Percentiles rank a stretch among this genome's conserved stretches.
phyloP scores from a whole-genome alignment of 2,797 vertebrate species.

The Antennarius maculatus region DNA sequence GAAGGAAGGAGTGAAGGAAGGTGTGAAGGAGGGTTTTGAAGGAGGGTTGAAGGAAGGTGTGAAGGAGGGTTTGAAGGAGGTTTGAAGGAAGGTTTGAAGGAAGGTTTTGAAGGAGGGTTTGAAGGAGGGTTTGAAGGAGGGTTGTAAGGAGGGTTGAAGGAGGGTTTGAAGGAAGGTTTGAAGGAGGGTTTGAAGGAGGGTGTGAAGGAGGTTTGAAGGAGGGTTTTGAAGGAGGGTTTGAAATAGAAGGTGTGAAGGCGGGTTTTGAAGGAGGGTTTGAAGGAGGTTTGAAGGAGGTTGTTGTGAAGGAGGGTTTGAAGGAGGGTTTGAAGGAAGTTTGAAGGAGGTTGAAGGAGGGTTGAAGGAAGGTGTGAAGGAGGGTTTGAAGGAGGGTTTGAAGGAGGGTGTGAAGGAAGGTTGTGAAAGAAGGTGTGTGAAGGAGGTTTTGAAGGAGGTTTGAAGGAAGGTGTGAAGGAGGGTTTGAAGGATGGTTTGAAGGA shows the following conservation, averaged over 20 bases:
- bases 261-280: conserved; percentile 38
- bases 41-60: conserved; percentile 78
- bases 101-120: conserved; percentile 65
- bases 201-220: conserved; percentile 75
- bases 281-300: too few relatives aligned
- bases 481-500: too few relatives aligned
- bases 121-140: conserved; percentile 71
- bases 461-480: conserved; percentile 69
- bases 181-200: conserved; percentile 39
- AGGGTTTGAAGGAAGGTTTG: conserved; percentile 68
- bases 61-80: conserved; percentile 40
- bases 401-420: conserved; percentile 67
- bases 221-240: conserved; percentile 30
- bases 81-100: too few relatives aligned
- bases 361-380: conserved; percentile 57
- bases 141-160: conserved; percentile 67
- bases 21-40: conserved; percentile 62
- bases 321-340: conserved; percentile 27
- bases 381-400: conserved; percentile 65
- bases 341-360: too few relatives aligned
- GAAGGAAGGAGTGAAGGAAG: too few relatives aligned
- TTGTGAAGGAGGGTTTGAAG: conserved; percentile 76
- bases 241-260: conserved; percentile 72
- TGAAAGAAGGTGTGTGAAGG: conserved; percentile 72
- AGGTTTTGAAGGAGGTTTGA: too few relatives aligned